These are phyloP conservation scores for Buceros bicornis DNA, from an alignment of 2,797 vertebrate genomes.

Conservation along the genomic window DNA sequence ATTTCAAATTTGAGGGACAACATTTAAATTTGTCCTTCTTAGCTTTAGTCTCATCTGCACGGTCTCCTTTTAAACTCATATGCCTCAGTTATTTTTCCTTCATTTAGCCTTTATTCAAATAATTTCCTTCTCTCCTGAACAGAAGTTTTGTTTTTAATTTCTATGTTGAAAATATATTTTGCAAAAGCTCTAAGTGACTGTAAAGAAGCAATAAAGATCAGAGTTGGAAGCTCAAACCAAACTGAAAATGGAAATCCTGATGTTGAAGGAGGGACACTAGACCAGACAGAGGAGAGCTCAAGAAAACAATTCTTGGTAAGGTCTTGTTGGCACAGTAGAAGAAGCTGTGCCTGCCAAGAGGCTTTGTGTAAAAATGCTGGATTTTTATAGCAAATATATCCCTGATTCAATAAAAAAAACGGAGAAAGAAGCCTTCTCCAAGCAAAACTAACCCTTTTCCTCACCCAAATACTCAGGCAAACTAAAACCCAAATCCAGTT, in stretches of 20 bases:
- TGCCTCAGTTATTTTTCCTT: background rate
- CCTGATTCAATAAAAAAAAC: background rate
- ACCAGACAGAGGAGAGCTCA: background rate
- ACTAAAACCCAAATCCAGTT: background rate
- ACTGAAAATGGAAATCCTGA: background rate
- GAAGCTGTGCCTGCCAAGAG: background rate
- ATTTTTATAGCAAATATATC: background rate
- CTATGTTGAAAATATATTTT: background rate
- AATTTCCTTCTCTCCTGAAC: background rate
- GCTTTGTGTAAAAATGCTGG: accelerated
- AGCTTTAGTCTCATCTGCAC: background rate
- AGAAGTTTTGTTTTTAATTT: background rate
- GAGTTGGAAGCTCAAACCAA: background rate
- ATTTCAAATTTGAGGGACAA: background rate
- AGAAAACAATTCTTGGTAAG: background rate
- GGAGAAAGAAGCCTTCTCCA: background rate
- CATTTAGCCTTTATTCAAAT: background rate
- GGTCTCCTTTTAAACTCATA: background rate
- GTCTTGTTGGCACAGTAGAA: background rate
- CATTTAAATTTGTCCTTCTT: background rate
- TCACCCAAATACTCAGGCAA: background rate
- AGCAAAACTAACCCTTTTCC: background rate
- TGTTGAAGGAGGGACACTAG: background rate
- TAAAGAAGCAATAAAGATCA: background rate
- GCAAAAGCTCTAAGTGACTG: background rate